Conservation (phyloP, 2,888 invertebrate species). For the Pristionchus entomophagus region DNA sequence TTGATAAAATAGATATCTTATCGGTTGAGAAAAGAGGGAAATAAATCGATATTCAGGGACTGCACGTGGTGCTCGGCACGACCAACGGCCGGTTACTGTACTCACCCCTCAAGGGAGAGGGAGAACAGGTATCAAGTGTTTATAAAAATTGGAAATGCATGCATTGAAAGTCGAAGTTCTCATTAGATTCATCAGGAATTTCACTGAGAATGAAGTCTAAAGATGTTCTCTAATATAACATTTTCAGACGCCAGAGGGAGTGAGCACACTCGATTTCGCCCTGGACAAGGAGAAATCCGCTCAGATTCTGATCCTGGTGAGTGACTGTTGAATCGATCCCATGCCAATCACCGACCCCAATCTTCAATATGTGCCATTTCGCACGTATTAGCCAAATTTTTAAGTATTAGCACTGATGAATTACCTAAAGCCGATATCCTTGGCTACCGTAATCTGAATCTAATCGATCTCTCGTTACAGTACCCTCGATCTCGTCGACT, state of each 20-base stretch:
- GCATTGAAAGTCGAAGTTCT: neutral
- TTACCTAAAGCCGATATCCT: too few relatives aligned
- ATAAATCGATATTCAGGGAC: too few relatives aligned
- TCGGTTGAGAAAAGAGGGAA: too few relatives aligned
- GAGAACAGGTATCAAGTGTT: neutral
- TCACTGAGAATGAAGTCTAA: too few relatives aligned
- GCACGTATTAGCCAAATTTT: too few relatives aligned
- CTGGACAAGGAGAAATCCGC: neutral
- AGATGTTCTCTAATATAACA: neutral
- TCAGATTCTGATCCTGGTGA: neutral
- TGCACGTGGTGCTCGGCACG: slow-evolving; percentile 30
- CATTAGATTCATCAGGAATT: too few relatives aligned
- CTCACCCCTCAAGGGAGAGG: neutral
- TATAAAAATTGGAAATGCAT: neutral
- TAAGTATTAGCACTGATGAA: too few relatives aligned
- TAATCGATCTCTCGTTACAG: neutral
- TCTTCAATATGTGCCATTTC: too few relatives aligned
- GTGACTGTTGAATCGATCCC: too few relatives aligned
- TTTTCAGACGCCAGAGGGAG: neutral
- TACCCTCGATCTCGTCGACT: neutral
- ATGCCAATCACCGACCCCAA: too few relatives aligned
- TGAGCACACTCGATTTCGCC: neutral
- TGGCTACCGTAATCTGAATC: too few relatives aligned
- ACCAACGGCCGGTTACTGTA: slow-evolving; percentile 34
- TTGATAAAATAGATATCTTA: too few relatives aligned